Evolutionary conservation across 2,888 invertebrate genomes (phyloP).

Genomic region (Mantis religiosa): DNA sequence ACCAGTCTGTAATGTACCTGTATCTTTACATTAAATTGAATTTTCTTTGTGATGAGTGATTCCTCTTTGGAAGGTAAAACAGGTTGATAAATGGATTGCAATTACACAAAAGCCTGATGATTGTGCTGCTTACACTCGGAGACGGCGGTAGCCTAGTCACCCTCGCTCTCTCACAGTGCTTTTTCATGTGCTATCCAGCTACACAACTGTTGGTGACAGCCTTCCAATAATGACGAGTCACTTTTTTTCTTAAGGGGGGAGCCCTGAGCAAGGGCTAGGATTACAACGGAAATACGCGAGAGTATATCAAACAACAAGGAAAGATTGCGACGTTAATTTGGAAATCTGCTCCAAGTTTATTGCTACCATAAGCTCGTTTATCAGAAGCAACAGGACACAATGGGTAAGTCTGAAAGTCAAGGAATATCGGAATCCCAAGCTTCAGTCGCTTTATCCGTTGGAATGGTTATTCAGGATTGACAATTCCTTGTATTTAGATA

Average conservation of each 20-base stretch:
- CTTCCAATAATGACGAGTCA: constrained; percentile 6
- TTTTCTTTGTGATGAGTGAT: not conserved
- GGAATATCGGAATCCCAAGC: no score
- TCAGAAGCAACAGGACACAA: no score
- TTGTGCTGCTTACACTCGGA: not conserved
- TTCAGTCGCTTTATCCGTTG: no score
- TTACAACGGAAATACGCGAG: not conserved
- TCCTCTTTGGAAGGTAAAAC: not conserved
- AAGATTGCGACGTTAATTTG: constrained; percentile 12
- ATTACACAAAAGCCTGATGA: constrained; percentile 3
- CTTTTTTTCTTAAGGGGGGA: not conserved
- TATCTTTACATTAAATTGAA: no score
- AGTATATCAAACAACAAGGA: not conserved
- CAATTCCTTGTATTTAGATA: no score
- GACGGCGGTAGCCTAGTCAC: not conserved
- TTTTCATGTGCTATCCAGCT: constrained; percentile 4
- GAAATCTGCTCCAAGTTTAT: not conserved
- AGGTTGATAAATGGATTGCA: not conserved
- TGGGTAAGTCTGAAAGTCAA: no score
- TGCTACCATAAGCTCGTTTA: no score
- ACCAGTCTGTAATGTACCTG: no score
- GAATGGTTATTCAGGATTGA: no score
- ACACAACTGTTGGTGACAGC: constrained; percentile 15
- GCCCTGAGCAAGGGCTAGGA: not conserved
- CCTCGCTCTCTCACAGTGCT: not conserved